Percentiles rank a stretch among this genome's conserved stretches.
phyloP scores from a whole-genome alignment of 1,140 invertebrate genomes.

The Phortica variegata region DNA sequence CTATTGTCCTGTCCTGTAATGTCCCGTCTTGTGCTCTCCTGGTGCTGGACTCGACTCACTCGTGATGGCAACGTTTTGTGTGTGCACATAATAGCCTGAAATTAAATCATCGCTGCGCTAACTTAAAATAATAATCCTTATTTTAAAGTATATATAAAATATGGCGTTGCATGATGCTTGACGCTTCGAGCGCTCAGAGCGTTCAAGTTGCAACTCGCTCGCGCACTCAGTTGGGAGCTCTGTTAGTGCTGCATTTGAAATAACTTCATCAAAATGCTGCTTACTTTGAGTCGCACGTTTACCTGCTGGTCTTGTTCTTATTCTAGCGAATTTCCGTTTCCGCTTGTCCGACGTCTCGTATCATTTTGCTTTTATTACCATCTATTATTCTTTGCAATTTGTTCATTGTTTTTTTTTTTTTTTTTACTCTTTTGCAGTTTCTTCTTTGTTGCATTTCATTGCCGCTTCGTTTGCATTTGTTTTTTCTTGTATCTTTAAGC shows the following conservation, averaged over 20 bases:
- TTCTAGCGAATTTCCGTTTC: constrained; percentile 33
- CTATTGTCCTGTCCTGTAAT: no score
- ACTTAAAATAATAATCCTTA: constrained; percentile 55
- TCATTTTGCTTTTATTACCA: constrained; percentile 29
- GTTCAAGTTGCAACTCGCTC: constrained; percentile 27
- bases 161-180: no score
- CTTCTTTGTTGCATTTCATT: constrained; percentile 7
- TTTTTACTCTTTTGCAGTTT: neutral
- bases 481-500: no score
- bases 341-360: constrained; percentile 24
- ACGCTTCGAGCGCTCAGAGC: constrained; percentile 19
- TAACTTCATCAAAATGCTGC: constrained; percentile 13
- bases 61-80: constrained; percentile 37
- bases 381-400: constrained; percentile 20
- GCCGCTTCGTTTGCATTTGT: no score
- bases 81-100: constrained; percentile 50
- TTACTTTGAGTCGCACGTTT: constrained; percentile 3
- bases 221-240: neutral
- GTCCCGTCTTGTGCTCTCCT: no score
- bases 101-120: constrained; percentile 52
- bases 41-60: no score
- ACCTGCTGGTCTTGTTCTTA: constrained; percentile 9
- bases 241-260: neutral
- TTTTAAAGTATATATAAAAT: constrained; percentile 52
- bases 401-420: constrained; percentile 14